Conservation (phyloP, 2,797 vertebrate genomes). For the Myiothlypis coronata region DNA sequence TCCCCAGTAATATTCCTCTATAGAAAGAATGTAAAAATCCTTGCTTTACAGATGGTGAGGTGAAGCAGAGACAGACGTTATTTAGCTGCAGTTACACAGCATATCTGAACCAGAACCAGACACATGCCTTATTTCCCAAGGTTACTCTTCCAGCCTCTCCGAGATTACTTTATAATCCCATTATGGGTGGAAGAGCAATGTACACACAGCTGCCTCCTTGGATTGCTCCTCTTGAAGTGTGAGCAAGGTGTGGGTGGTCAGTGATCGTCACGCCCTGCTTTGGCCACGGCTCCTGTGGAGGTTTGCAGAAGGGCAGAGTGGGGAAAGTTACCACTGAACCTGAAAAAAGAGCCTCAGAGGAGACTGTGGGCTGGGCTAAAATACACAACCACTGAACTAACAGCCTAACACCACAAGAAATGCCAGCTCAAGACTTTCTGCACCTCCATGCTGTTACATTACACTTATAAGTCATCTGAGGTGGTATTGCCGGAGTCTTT, state of each 20-base stretch:
- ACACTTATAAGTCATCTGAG: background rate
- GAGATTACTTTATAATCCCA: constrained; percentile 26
- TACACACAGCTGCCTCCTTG: background rate
- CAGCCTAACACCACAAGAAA: background rate
- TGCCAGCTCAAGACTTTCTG: background rate
- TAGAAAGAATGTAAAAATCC: constrained; percentile 1
- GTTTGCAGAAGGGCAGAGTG: background rate
- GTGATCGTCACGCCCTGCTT: background rate
- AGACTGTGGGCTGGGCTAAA: background rate
- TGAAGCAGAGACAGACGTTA: background rate
- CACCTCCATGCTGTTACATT: background rate
- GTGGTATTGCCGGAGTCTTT: background rate
- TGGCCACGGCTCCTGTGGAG: background rate
- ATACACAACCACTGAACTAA: background rate
- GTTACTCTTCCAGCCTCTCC: background rate
- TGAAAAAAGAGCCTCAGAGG: background rate
- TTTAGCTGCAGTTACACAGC: background rate
- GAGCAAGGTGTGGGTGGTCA: background rate
- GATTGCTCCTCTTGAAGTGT: background rate
- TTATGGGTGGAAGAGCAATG: background rate
- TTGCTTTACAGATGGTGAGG: constrained; percentile 36
- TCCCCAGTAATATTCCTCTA: background rate
- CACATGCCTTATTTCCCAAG: constrained; percentile 10
- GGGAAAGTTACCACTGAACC: rapidly evolving
- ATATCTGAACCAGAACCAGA: background rate